phyloP scores from a whole-genome alignment of 2,888 invertebrate species.

The Adineta ricciae region DNA sequence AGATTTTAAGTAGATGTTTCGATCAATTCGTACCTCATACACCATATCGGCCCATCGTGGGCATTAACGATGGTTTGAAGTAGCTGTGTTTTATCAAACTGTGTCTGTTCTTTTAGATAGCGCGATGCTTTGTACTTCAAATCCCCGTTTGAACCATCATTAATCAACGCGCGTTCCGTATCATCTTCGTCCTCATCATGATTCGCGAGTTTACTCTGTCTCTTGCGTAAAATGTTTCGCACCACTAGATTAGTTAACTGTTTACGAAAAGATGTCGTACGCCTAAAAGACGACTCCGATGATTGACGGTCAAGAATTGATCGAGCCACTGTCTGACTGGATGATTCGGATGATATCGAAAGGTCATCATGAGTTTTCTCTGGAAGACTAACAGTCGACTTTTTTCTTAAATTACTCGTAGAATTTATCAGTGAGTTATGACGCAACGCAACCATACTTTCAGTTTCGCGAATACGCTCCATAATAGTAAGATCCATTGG shows the following conservation, averaged over 20 bases:
- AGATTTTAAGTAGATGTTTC: too few relatives aligned
- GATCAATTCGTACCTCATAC: background rate
- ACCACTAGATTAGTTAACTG: background rate
- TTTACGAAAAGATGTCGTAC: background rate
- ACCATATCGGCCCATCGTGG: conserved; percentile 52
- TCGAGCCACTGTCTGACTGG: background rate
- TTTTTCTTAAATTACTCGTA: background rate
- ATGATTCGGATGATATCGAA: background rate
- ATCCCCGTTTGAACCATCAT: conserved; percentile 2
- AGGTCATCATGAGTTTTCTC: background rate
- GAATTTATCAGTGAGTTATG: background rate
- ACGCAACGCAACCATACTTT: background rate
- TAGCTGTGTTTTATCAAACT: conserved; percentile 79
- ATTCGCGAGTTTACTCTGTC: background rate
- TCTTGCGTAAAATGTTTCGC: background rate
- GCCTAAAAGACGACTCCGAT: background rate
- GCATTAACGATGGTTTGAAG: conserved; percentile 71
- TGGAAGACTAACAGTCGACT: background rate
- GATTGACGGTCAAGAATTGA: background rate
- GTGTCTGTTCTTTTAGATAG: conserved; percentile 89
- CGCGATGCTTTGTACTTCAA: conserved; percentile 66
- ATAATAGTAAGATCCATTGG: background rate
- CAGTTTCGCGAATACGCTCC: background rate
- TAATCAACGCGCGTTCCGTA: background rate
- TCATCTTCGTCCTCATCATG: background rate